Evolutionary conservation across 2,113 vertebrate species (phyloP), one percentile per base, ranked within the genome.

Genomic region (Rattus norvegicus): DNA sequence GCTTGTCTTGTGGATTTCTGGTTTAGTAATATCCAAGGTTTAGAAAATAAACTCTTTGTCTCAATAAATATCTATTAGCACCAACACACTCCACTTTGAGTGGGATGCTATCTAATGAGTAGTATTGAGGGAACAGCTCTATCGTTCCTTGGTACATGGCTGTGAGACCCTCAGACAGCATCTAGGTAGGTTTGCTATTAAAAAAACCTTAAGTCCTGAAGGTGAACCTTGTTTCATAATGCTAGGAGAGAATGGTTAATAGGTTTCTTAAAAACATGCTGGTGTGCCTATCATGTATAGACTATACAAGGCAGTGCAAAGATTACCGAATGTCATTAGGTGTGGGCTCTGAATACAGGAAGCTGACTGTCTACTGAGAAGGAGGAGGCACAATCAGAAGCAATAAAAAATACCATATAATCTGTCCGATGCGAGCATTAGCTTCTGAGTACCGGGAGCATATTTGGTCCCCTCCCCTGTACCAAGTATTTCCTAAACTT

Each of bases 201-300:
- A 86, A 65, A 65, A 67, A 49, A 43, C 43, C 43, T 16, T 61
- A 84, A 63, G 13, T 69, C 49, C 65, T 70, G 26, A 88, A 39
- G 30, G 67, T 93, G 17, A 12, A 39, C 75, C 92, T 96, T 77
- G 54, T 30, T 93, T 75, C 12, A 90, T 65, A 96, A 91, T 67
- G 33, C 43, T 73, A 93, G 9, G 7, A 39, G 80, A 85, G 9
- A 56, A 10, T 77, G 9, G 36, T 39, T 19, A 65, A 88, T 22
- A 6, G 39, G 39, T 63, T 84, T 75, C 20, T 49, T 52, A 39
- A 59, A 91, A 83, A 56, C 7, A 14, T 54, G n/a, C 9, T 54
- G 4, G 12, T 89, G 20, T 20, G 49, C 7, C 14, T 84, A 16
- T 77, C 28, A 59, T 10, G 2, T 56, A 83, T 13, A 61, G 56